Percentiles rank a stretch among this genome's conserved stretches.
Evolutionary conservation across 2,888 invertebrate species (phyloP).

Genomic region (Sisyra terminalis): DNA sequence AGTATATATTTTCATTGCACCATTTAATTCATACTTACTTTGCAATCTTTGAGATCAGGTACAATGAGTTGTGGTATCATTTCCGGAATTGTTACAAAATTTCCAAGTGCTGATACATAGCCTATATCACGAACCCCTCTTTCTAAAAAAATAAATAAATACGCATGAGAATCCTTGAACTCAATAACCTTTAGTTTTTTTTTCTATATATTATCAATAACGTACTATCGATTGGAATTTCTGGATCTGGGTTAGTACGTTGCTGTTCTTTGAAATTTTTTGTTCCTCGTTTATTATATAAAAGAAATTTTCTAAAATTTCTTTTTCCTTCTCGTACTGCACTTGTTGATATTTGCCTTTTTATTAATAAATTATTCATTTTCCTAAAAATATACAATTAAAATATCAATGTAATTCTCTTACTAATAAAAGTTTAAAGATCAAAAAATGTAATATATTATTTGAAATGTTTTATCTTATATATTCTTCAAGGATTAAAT

Average conservation of each 20-base stretch:
- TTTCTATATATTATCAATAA: neutral
- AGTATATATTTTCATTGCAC: slow-evolving; percentile 1
- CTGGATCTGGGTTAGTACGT: slow-evolving; percentile 35
- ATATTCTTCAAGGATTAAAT: too few relatives aligned
- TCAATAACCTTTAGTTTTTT: neutral
- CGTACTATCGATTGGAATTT: slow-evolving; percentile 47
- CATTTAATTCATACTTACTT: slow-evolving; percentile 25
- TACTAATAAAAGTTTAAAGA: too few relatives aligned
- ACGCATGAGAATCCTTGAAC: neutral
- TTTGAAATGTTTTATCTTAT: too few relatives aligned
- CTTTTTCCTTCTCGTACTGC: slow-evolving; percentile 43
- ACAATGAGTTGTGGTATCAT: slow-evolving; percentile 87
- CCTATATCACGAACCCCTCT: slow-evolving; percentile 56
- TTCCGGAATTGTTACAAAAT: slow-evolving; percentile 55
- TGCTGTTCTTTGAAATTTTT: slow-evolving; percentile 44
- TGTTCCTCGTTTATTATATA: slow-evolving; percentile 62
- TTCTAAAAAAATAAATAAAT: slow-evolving; percentile 22
- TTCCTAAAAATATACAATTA: too few relatives aligned
- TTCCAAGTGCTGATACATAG: slow-evolving; percentile 29
- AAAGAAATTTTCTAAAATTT: slow-evolving; percentile 66
- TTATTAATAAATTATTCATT: slow-evolving; percentile 17
- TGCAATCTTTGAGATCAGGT: slow-evolving; percentile 68
- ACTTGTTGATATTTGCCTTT: slow-evolving; percentile 34
- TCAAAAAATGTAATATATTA: too few relatives aligned
- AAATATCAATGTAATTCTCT: too few relatives aligned